Evolutionary conservation across 2,797 vertebrate species (phyloP).

Genomic region (Rhabdophis nuchalis): DNA sequence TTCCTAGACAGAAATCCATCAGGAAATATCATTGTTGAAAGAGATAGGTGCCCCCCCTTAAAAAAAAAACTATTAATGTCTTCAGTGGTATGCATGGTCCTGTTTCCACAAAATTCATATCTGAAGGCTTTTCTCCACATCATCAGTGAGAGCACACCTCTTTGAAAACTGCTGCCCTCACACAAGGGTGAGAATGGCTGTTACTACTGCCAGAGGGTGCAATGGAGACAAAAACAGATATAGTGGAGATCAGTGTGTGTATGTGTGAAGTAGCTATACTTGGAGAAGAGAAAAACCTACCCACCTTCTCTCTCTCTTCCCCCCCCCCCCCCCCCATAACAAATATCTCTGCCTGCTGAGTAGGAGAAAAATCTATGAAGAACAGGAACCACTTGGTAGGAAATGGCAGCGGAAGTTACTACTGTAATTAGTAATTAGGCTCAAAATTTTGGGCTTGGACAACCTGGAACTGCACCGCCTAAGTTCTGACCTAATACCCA

Average conservation of each 20-base stretch:
- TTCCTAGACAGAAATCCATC: neutral
- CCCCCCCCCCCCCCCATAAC: neutral
- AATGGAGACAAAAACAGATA: neutral
- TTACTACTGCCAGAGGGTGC: neutral
- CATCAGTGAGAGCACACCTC: neutral
- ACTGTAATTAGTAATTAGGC: too few species aligned
- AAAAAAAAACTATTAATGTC: neutral
- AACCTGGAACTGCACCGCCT: too few species aligned
- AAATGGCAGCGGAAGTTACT: neutral
- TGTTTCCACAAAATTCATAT: neutral
- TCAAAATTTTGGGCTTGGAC: too few species aligned
- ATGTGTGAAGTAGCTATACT: neutral
- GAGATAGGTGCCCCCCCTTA: neutral
- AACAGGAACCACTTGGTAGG: neutral
- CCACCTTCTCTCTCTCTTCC: accelerated
- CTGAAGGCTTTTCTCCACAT: neutral
- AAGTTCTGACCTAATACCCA: too few species aligned
- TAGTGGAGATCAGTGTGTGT: neutral
- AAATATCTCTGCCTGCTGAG: neutral
- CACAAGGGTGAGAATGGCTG: neutral
- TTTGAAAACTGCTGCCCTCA: neutral
- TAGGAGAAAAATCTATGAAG: neutral
- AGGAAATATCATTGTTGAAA: neutral
- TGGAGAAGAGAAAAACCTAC: neutral
- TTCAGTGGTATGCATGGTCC: neutral